phyloP scores from a whole-genome alignment of 2,888 invertebrate species.

The Spilosoma lubricipeda region DNA sequence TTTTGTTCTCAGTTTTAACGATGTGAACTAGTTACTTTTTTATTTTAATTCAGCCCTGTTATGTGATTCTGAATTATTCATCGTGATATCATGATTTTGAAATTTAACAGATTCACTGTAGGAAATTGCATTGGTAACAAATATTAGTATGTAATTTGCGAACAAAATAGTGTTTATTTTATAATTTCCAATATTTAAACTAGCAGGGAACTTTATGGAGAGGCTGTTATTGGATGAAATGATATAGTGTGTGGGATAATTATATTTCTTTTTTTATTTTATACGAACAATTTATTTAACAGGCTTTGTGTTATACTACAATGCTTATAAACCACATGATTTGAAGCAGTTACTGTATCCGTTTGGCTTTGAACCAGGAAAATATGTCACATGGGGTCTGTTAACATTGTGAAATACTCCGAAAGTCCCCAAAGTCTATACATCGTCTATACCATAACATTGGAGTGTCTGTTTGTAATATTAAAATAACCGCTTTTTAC shows the following conservation, averaged over 20 bases:
- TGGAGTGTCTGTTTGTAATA: no score
- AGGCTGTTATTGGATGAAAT: neutral
- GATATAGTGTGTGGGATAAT: neutral
- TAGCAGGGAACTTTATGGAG: neutral
- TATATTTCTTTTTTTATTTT: no score
- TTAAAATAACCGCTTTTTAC: no score
- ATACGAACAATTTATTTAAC: no score
- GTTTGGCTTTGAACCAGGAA: neutral
- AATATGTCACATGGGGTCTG: neutral
- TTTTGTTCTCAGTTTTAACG: neutral
- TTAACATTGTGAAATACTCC: neutral
- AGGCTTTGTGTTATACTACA: neutral
- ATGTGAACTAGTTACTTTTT: neutral
- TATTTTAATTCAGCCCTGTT: neutral
- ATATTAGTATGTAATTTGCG: neutral
- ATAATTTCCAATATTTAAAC: neutral
- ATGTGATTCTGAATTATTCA: neutral
- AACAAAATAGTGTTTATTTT: neutral
- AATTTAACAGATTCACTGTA: no score
- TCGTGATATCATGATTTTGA: no score
- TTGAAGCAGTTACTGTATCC: neutral
- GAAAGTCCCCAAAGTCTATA: no score
- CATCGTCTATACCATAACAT: no score
- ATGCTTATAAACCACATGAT: no score
- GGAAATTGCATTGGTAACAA: neutral